Evolutionary conservation across 2,888 invertebrate species (phyloP).

Genomic region (Taphrorychus bicolor): DNA sequence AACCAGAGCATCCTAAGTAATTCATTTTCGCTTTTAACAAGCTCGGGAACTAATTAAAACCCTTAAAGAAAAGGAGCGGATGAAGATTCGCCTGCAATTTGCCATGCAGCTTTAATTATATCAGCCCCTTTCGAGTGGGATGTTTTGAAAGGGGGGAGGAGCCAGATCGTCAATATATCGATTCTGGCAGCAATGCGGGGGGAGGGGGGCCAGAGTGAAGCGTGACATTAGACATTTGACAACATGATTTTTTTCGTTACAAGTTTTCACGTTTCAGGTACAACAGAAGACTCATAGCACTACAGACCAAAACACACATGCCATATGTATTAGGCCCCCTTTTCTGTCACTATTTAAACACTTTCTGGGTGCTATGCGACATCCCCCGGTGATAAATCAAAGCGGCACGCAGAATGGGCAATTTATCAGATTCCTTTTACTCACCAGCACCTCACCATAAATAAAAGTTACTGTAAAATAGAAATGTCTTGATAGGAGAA

Average conservation of each 20-base stretch:
- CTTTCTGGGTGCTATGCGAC: not conserved
- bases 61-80: conserved; percentile 2
- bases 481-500: conserved; percentile 15
- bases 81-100: conserved; percentile 4
- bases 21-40: conserved; percentile 1
- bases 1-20: conserved; percentile 3
- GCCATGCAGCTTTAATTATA: conserved; percentile 1
- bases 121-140: too few relatives aligned
- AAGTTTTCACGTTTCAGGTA: too few relatives aligned
- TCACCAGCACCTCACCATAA: conserved; percentile 12
- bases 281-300: not conserved
- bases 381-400: conserved; percentile 3
- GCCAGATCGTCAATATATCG: too few relatives aligned
- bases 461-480: conserved; percentile 11
- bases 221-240: too few relatives aligned
- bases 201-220: too few relatives aligned
- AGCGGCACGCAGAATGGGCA: conserved; percentile 4
- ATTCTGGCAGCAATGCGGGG: too few relatives aligned
- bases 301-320: not conserved
- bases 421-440: conserved; percentile 16
- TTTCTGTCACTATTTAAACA: not conserved
- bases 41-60: conserved; percentile 5
- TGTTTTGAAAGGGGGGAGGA: too few relatives aligned
- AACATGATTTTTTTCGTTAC: too few relatives aligned
- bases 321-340: not conserved